Conservation (phyloP, 2,113 vertebrate genomes). For the Python bivittatus region DNA sequence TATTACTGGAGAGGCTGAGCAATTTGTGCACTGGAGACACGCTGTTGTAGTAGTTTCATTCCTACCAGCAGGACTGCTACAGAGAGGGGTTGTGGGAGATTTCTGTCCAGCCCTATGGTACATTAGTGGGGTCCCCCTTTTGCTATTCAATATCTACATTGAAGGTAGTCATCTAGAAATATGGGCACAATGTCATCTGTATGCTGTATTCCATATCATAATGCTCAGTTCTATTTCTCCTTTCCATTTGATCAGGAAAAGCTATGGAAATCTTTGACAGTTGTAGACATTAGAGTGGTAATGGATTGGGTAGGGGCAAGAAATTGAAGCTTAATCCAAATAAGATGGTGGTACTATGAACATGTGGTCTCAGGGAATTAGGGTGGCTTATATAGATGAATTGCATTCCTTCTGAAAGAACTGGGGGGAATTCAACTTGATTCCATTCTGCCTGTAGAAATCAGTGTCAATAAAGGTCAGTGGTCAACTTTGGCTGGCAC, state of each 20-base stretch:
- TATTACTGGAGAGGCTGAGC: neutral
- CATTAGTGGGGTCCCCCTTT: neutral
- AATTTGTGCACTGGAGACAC: neutral
- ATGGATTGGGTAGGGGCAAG: too few species aligned
- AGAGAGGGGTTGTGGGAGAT: neutral
- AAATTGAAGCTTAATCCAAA: too few species aligned
- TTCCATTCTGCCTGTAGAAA: too few species aligned
- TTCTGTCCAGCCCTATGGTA: neutral
- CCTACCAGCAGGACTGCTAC: neutral
- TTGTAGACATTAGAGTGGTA: neutral
- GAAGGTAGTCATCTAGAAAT: neutral
- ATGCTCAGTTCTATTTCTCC: neutral
- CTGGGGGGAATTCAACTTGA: too few species aligned
- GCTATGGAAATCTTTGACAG: neutral
- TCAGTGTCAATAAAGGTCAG: too few species aligned
- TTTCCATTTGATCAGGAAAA: neutral
- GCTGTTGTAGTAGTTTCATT: neutral
- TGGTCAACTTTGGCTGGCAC: too few species aligned
- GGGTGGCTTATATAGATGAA: too few species aligned
- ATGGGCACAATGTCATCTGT: neutral
- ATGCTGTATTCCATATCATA: neutral
- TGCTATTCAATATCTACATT: neutral
- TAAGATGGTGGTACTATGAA: too few species aligned
- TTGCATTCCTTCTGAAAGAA: too few species aligned
- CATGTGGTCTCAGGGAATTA: too few species aligned